These are phyloP conservation scores for Coelinius sp. DNA, from an alignment of 2,888 invertebrate species.

Conservation along the genomic window DNA sequence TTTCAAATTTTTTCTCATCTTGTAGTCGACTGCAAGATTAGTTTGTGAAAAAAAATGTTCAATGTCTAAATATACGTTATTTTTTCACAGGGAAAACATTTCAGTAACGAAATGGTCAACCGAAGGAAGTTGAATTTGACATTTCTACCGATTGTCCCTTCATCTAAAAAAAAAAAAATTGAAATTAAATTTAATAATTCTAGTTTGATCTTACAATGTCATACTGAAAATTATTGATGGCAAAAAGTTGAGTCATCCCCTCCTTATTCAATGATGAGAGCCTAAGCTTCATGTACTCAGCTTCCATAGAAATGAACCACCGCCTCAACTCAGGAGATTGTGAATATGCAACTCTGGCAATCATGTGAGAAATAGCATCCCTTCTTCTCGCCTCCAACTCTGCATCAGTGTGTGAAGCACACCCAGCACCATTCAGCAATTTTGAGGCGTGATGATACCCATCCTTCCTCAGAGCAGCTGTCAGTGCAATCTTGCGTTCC, in stretches of 20 bases:
- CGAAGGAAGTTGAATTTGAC: no score
- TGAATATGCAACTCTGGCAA: conserved; percentile 92
- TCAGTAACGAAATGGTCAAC: no score
- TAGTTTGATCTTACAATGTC: conserved; percentile 67
- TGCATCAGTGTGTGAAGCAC: conserved; percentile 73
- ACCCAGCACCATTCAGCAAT: conserved; percentile 75
- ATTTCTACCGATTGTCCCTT: no score
- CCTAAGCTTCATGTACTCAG: conserved; percentile 89
- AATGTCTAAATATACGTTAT: no score
- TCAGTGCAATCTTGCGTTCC: conserved; percentile 79
- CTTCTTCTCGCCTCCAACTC: conserved; percentile 79
- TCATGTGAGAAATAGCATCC: conserved; percentile 95
- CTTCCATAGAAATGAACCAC: conserved; percentile 92
- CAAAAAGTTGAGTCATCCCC: conserved; percentile 78
- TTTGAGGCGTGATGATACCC: conserved; percentile 78
- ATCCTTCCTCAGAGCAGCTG: conserved; percentile 78
- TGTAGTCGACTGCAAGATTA: no score
- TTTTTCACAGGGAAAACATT: no score
- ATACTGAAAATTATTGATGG: conserved; percentile 79
- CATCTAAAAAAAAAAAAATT: no score
- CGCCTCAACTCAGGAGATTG: conserved; percentile 85
- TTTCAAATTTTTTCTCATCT: no score
- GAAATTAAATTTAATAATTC: neutral
- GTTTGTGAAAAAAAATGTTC: no score
- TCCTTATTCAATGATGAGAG: conserved; percentile 78